Evolutionary conservation across 2,797 vertebrate species (phyloP).

Genomic region (Geotrypetes seraphini): DNA sequence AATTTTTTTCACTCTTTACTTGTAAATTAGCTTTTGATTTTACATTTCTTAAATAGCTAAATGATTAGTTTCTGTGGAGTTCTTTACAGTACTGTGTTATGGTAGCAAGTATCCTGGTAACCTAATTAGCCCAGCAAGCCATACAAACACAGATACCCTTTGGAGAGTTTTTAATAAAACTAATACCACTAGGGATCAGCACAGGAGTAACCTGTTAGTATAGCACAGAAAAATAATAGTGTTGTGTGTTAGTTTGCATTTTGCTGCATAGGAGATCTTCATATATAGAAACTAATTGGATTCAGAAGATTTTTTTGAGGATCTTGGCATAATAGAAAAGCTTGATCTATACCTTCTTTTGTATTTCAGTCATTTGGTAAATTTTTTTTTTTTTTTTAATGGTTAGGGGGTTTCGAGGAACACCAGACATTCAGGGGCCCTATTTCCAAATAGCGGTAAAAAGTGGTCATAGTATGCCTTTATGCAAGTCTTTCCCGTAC

Average conservation of each 20-base stretch:
- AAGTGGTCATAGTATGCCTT: too few relatives aligned
- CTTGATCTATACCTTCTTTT: background rate
- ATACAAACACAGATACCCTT: conserved; percentile 25
- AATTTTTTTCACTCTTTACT: too few relatives aligned
- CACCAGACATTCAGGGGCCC: too few relatives aligned
- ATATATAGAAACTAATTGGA: background rate
- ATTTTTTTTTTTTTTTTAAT: too few relatives aligned
- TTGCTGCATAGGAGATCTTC: too few relatives aligned
- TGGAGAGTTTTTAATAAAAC: conserved; percentile 15
- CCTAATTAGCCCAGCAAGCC: conserved; percentile 40
- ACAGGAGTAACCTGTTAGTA: conserved; percentile 11
- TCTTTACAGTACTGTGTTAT: conserved; percentile 36
- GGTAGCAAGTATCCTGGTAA: conserved; percentile 46
- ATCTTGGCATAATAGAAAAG: background rate
- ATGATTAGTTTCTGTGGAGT: too few relatives aligned
- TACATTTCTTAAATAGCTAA: too few relatives aligned
- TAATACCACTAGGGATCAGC: conserved; percentile 14
- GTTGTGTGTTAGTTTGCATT: too few relatives aligned
- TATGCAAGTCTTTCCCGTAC: too few relatives aligned
- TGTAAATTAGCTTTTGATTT: too few relatives aligned
- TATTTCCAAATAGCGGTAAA: too few relatives aligned
- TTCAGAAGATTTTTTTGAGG: background rate
- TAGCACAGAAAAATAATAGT: conserved; percentile 10
- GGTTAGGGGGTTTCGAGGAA: too few relatives aligned
- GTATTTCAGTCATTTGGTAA: background rate